Evolutionary conservation across 2,113 vertebrate genomes (phyloP).

Genomic region (Piaya cayana): DNA sequence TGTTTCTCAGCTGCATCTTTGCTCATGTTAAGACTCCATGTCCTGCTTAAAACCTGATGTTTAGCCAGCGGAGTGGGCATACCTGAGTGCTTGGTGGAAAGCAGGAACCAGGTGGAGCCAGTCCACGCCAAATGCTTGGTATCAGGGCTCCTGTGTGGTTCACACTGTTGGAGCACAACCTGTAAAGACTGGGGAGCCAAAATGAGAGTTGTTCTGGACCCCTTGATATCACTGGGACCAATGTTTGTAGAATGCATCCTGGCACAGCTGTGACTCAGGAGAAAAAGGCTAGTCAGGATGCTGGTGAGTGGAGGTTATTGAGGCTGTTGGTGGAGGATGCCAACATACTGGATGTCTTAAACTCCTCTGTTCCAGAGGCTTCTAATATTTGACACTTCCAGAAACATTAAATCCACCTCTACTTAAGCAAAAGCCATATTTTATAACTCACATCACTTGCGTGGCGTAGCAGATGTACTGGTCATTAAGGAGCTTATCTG

Average conservation of each 20-base stretch:
- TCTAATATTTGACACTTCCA: background rate
- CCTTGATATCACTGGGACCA: background rate
- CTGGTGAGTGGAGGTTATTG: background rate
- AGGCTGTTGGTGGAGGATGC: background rate
- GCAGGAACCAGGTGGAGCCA: background rate
- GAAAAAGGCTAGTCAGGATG: background rate
- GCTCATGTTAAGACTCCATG: accelerated
- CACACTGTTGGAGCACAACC: background rate
- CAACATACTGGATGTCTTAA: background rate
- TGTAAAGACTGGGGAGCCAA: background rate
- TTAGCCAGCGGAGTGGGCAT: background rate
- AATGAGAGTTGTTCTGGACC: background rate
- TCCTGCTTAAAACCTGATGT: background rate
- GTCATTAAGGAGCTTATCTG: background rate
- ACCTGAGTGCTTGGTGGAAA: background rate
- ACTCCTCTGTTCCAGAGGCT: background rate
- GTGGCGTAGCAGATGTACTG: background rate
- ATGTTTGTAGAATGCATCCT: background rate
- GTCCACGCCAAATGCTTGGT: background rate
- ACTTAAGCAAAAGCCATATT: background rate
- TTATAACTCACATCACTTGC: background rate
- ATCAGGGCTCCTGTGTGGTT: background rate
- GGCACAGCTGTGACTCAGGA: background rate
- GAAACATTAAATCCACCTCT: background rate
- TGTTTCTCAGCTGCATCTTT: background rate